Evolutionary conservation across 2,113 vertebrate species (phyloP), one percentile per base, ranked within the genome.

Genomic region (Callorhinus ursinus): DNA sequence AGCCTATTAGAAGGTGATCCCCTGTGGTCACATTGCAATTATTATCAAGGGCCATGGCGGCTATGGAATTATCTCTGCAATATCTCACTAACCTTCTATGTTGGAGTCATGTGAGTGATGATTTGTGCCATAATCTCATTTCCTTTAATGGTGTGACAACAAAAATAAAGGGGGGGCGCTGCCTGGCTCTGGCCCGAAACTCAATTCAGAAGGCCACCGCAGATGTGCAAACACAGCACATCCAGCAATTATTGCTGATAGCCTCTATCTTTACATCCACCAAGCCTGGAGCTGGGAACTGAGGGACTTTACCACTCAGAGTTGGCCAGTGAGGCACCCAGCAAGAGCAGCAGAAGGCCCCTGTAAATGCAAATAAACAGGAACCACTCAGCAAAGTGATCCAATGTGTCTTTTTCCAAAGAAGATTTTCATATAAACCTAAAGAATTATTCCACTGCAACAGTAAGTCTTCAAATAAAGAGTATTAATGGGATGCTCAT

Each of bases 1-100:
- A 98, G 84, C 63, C 93, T 97, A 79, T 98, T 92, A 97, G 93
- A 98, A 97, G 88, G 57, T 96, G 71, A 71, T 97, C 97, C 69
- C 95, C 83, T 96, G 89, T 97, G 80, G 90, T 91, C 96, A 95
- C 96, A 97, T 33, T 94, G 83, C 21, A 92, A 42, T 98, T 97
- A 97, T 61, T 97, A 95, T 97, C 65, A 79, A 80, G 81, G 87
- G 96, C 96, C 95, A 42, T 31, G 28, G 93, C 8, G 77, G 81
- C 14, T 81, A 12, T 0, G 0, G 89, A 81, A 91, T 97, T 98
- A 97, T 98, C 92, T 95, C 96, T 59, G 51, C 28, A 80, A 57
- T 84, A 33, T 97, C 95, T 97, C 93, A 28, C 76, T 96, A 95
- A 83, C 28, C 84, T 46, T 92, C 87, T 6, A 92, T 26, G 57